These are phyloP conservation scores for Ornithoptera priamus DNA, from an alignment of 2,888 invertebrate genomes.

Conservation along the genomic window DNA sequence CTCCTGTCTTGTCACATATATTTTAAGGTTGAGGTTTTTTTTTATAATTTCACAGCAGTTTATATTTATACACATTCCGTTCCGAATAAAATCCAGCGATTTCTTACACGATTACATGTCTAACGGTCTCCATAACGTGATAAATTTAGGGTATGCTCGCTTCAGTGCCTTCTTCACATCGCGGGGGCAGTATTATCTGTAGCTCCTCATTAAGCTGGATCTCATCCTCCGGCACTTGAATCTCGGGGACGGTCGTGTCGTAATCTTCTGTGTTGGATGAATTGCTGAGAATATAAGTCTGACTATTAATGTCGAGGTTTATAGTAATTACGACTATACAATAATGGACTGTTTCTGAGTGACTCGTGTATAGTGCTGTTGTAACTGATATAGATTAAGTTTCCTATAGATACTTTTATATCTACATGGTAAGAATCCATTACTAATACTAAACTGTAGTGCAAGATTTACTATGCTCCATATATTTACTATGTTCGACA, in stretches of 20 bases:
- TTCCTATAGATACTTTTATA: no score
- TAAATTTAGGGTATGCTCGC: not conserved
- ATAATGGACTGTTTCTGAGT: not conserved
- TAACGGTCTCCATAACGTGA: not conserved
- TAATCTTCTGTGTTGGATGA: slow-evolving; percentile 52
- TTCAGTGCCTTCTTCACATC: slow-evolving; percentile 59
- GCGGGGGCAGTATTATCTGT: slow-evolving; percentile 69
- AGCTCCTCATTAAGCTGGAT: slow-evolving; percentile 64
- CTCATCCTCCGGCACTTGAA: slow-evolving; percentile 61
- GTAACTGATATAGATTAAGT: no score
- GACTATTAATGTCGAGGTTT: not conserved
- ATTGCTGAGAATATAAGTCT: slow-evolving; percentile 40
- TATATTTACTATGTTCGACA: no score
- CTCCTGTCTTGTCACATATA: not conserved
- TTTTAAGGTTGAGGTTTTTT: not conserved
- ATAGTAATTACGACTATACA: not conserved
- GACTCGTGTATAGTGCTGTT: no score
- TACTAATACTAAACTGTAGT: no score
- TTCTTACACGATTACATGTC: slow-evolving; percentile 18
- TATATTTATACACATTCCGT: not conserved
- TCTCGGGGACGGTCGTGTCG: slow-evolving; percentile 53
- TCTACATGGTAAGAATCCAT: no score
- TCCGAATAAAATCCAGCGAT: not conserved
- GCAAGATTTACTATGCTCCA: no score
- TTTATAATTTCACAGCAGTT: not conserved